These are phyloP conservation scores for Leptinotarsa juncta DNA, from an alignment of 2,888 invertebrate genomes.

Conservation along the genomic window DNA sequence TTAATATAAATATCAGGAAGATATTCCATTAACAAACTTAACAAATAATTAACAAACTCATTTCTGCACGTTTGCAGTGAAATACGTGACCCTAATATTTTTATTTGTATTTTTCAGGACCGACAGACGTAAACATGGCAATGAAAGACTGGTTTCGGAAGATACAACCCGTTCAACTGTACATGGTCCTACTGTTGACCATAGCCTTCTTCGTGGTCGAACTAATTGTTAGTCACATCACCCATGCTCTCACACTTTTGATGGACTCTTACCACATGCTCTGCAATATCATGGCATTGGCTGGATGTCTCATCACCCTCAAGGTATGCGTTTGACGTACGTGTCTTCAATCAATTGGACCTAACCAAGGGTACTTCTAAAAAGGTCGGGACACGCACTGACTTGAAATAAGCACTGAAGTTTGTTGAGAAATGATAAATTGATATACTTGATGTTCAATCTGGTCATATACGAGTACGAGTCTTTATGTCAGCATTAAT, in stretches of 20 bases:
- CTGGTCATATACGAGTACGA: too few species aligned
- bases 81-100: background rate
- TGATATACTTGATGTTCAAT: too few species aligned
- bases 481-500: too few species aligned
- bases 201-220: slow-evolving; percentile 83
- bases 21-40: too few species aligned
- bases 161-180: slow-evolving; percentile 80
- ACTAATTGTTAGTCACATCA: slow-evolving; percentile 86
- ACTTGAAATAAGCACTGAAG: too few species aligned
- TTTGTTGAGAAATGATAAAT: too few species aligned
- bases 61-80: too few species aligned
- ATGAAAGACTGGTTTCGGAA: slow-evolving; percentile 82
- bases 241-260: slow-evolving; percentile 90
- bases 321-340: slow-evolving; percentile 70
- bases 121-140: slow-evolving; percentile 70
- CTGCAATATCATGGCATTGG: slow-evolving; percentile 89
- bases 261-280: slow-evolving; percentile 95
- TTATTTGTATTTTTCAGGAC: slow-evolving; percentile 29
- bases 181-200: slow-evolving; percentile 79
- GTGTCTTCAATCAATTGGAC: slow-evolving; percentile 2
- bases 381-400: background rate
- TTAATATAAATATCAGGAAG: too few species aligned
- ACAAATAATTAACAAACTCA: too few species aligned
- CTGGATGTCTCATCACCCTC: slow-evolving; percentile 82
- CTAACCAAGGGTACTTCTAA: background rate